Conservation (phyloP, 2,888 invertebrate species). For the Agriopis leucophaearia region DNA sequence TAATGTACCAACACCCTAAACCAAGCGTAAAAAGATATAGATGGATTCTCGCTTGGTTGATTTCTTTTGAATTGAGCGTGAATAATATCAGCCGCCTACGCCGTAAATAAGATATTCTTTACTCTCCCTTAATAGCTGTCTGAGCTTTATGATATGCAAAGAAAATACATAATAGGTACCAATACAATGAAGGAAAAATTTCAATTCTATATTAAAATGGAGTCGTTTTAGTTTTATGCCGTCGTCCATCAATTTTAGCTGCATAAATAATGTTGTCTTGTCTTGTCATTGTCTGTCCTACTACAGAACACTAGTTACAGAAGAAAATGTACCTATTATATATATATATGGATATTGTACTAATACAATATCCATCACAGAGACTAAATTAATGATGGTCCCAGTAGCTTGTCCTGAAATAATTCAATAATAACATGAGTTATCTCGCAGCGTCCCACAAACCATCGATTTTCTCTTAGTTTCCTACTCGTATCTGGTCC, state of each 20-base stretch:
- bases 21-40: conserved; percentile 65
- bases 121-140: conserved; percentile 47
- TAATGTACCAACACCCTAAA: conserved; percentile 59
- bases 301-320: neutral
- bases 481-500: conserved; percentile 15
- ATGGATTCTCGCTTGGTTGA: conserved; percentile 63
- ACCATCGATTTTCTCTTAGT: conserved; percentile 26
- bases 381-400: conserved; percentile 32
- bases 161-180: conserved; percentile 41
- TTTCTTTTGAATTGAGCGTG: conserved; percentile 65
- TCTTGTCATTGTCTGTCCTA: conserved; percentile 7
- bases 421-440: conserved; percentile 36
- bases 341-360: too few relatives aligned
- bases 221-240: conserved; percentile 24
- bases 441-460: conserved; percentile 24
- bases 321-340: neutral
- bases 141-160: conserved; percentile 44
- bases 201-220: conserved; percentile 17
- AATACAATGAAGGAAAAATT: conserved; percentile 33
- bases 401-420: conserved; percentile 34
- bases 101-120: conserved; percentile 58
- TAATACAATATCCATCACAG: conserved; percentile 14
- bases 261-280: conserved; percentile 12
- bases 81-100: conserved; percentile 59
- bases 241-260: conserved; percentile 13